These are phyloP conservation scores for Hermodice carunculata DNA, from an alignment of 2,888 invertebrate genomes.

Conservation along the genomic window DNA sequence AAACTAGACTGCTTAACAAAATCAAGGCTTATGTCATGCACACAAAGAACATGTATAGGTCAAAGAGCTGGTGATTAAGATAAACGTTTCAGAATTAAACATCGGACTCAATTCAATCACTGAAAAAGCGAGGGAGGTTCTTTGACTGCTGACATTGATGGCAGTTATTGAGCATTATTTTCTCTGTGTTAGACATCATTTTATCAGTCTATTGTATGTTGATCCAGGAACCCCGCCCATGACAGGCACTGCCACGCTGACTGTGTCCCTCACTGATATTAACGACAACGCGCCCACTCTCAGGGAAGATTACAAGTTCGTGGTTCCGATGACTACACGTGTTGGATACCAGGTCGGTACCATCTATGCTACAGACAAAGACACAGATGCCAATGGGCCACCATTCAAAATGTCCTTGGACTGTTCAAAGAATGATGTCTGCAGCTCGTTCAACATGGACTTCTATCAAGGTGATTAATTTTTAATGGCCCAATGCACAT, in stretches of 20 bases:
- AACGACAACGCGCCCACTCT: conserved; percentile 98
- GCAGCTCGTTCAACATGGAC: background rate
- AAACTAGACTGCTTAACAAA: too few relatives aligned
- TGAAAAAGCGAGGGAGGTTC: too few relatives aligned
- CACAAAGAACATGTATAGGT: too few relatives aligned
- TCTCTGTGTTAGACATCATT: background rate
- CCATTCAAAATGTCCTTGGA: conserved; percentile 79
- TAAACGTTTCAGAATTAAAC: too few relatives aligned
- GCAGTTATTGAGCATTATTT: too few relatives aligned
- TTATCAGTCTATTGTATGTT: too few relatives aligned
- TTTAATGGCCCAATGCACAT: too few relatives aligned
- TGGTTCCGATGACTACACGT: background rate
- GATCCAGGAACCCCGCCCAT: conserved; percentile 54
- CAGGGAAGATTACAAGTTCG: conserved; percentile 71
- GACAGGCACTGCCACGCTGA: conserved; percentile 90
- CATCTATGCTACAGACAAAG: conserved; percentile 55
- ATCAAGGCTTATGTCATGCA: too few relatives aligned
- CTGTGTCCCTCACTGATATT: conserved; percentile 91
- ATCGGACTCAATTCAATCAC: too few relatives aligned
- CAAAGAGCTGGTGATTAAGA: too few relatives aligned
- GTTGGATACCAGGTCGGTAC: conserved; percentile 71
- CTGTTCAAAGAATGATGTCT: too few relatives aligned
- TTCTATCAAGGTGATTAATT: conserved; percentile 13
- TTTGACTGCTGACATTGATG: too few relatives aligned
- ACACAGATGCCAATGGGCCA: conserved; percentile 70